Base-by-base conservation (phyloP, 2,888 invertebrate genomes). In the Agrotis ipsilon region DNA sequence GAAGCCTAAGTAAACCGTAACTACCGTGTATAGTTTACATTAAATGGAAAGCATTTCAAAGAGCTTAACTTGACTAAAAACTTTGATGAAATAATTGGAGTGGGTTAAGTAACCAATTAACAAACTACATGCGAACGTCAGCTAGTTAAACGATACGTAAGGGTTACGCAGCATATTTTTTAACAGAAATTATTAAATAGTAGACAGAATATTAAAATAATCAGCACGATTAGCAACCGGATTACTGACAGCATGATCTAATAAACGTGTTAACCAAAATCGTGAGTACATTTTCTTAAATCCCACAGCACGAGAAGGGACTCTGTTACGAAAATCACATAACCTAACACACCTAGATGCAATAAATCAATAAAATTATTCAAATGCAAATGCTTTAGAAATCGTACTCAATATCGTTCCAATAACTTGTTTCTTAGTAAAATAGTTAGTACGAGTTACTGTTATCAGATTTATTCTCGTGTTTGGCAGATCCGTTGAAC, bases 391-490 rank as follows among this genome's bases (percentile, higher is more conserved):
- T 78, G 66, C 63, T 61, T 67, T 63, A 51, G 59, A 81, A 67
- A 59, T 54, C 46, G n/a, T 49, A 71, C 71, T 70, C 64, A 71
- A 77, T 65, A 77, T 71, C 43, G 58, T 68, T 61, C 57, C 27
- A 62, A 68, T 78, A 71, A 65, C 77, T 61, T 48, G 77, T 65
- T 80, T 77, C 71, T 45, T 3, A 72, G 59, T 59, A 74, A 77
- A 76, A 79, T 76, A 68, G 14, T 61, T 49, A 57, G 57, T 58
- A 66, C 58, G 69, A 73, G 72, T 82, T 73, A 66, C 58, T 79
- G 68, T 79, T 84, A 83, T 84, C 80, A 76, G 85, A 82, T 84
- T 61, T 80, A 82, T 78, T 78, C 68, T 76, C 69, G 75, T 75
- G 72, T 73, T 78, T 67, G 80, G 73, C 74, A 73, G 80, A 84